Evolutionary conservation across 2,888 invertebrate genomes (phyloP).

Genomic region (Heliconius charithonia): DNA sequence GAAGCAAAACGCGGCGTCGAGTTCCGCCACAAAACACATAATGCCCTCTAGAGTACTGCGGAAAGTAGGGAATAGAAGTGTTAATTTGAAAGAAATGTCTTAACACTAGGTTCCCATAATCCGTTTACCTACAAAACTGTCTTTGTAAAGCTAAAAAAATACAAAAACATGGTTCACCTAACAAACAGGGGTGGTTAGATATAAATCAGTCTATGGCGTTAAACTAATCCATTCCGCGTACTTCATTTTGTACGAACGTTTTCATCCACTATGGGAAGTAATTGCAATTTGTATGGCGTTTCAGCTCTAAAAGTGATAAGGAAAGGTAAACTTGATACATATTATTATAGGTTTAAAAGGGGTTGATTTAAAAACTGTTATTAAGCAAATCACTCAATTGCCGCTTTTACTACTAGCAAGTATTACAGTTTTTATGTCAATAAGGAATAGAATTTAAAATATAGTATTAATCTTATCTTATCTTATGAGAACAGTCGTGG

Average conservation of each 20-base stretch:
- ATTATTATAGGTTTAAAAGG: constrained; percentile 4
- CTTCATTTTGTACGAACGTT: constrained; percentile 57
- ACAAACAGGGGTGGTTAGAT: constrained; percentile 44
- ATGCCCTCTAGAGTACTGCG: too few species aligned
- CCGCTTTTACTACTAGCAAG: not conserved
- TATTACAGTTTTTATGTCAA: not conserved
- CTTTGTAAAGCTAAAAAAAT: not conserved
- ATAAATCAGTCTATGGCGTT: constrained; percentile 55
- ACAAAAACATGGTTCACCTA: constrained; percentile 19
- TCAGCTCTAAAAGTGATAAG: constrained; percentile 26
- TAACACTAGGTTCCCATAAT: too few species aligned
- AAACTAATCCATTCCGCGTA: constrained; percentile 64
- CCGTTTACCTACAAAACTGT: too few species aligned
- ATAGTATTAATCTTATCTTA: too few species aligned
- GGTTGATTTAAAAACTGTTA: not conserved
- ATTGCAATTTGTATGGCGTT: constrained; percentile 41
- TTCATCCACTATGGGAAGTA: constrained; percentile 55
- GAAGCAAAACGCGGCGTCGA: too few species aligned
- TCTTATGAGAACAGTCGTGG: too few species aligned
- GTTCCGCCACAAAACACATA: too few species aligned
- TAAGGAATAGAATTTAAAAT: not conserved
- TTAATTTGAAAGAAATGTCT: too few species aligned
- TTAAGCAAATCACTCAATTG: not conserved
- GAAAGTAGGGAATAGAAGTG: too few species aligned
- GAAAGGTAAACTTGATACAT: not conserved